phyloP scores from a whole-genome alignment of 1,140 invertebrate genomes.

The Andrena cerasifolii region DNA sequence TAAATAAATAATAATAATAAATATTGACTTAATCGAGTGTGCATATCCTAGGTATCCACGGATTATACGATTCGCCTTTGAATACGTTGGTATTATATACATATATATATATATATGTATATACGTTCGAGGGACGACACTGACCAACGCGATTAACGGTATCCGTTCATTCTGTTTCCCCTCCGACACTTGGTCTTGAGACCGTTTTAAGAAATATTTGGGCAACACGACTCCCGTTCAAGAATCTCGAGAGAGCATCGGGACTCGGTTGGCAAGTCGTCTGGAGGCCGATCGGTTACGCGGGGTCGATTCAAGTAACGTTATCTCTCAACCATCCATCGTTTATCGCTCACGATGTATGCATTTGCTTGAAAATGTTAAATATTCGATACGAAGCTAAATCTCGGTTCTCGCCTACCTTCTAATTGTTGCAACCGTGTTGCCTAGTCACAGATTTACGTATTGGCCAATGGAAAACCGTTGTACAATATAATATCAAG shows the following conservation, averaged over 20 bases:
- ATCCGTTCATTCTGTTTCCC: conserved; percentile 32
- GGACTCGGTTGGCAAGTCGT: conserved; percentile 1
- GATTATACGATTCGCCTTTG: not conserved
- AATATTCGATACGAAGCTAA: too few relatives aligned
- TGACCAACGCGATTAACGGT: conserved; percentile 53
- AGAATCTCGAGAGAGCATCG: not conserved
- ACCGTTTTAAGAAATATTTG: conserved; percentile 45
- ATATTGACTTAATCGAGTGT: too few relatives aligned
- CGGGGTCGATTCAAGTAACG: conserved; percentile 14
- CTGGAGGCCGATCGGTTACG: not conserved
- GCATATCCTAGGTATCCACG: too few relatives aligned
- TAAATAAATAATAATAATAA: too few relatives aligned
- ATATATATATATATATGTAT: not conserved
- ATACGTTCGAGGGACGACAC: too few relatives aligned
- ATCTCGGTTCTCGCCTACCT: too few relatives aligned
- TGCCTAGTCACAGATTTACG: too few relatives aligned
- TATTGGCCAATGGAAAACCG: too few relatives aligned
- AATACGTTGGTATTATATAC: too few relatives aligned
- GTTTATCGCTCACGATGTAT: not conserved
- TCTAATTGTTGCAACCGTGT: too few relatives aligned
- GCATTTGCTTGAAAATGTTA: not conserved
- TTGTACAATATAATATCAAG: too few relatives aligned
- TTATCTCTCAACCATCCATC: not conserved
- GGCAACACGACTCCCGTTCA: not conserved
- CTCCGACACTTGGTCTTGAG: conserved; percentile 20